Base-by-base conservation (phyloP, 2,113 vertebrate species). In the Ranitomeya imitator region DNA sequence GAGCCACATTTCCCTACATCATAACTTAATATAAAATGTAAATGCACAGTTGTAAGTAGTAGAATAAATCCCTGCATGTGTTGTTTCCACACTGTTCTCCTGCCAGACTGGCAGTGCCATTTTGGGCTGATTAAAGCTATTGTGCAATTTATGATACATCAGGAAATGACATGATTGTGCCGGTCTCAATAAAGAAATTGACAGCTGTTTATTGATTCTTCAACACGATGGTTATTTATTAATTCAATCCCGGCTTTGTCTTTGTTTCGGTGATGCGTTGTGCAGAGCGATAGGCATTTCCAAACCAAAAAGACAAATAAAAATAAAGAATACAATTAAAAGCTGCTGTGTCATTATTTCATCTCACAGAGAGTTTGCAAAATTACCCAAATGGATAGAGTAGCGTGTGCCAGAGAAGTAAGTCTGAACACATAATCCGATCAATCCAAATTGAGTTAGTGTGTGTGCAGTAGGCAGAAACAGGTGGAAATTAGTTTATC, bases 401-500 rank as follows among this genome's bases (percentile, higher is more conserved):
- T 91, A 92, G 88, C 89, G 90, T 90, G 86, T 93, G 91, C 89
- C 88, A 88, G 93, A 90, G 83, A 91, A 93, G 92, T 93, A 93
- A 91, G 92, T 92, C 94, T 94, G 92, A 91, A 93, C 92, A 93
- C 91, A 83, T 93, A 93, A 94, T 92, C 90, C 8, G 88, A 95
- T 96, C 94, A 92, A 95, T 95, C 92, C 92, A 92, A 95, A 96
- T 94, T 93, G 92, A 93, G 92, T 96, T 95, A 94, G 91, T 85
- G 87, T 94, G 90, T 94, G 93, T 92, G 90, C 92, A 94, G 93
- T 94, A 93, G 93, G 92, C 92, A 94, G 93, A 95, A 96, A 93
- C 93, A 94, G 93, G 94, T 95, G 92, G 93, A 95, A 96, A 96
- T 95, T 93, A 91, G 92, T 94, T 96, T 96, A 95, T 95, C 92